Evolutionary conservation across 1,140 invertebrate species (phyloP).

Genomic region (Heliconius himera): DNA sequence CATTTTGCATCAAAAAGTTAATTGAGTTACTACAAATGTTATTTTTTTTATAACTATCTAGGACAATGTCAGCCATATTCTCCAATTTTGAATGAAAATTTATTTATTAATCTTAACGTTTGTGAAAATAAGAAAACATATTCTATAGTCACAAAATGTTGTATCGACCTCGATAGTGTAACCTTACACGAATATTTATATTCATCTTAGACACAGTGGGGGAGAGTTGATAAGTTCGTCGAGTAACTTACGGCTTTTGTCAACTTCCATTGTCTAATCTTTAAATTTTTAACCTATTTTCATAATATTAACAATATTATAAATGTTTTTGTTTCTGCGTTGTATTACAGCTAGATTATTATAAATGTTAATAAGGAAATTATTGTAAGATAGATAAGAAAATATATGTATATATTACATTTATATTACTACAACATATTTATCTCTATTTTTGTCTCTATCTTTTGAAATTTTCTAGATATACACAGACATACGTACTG

Average conservation of each 20-base stretch:
- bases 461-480: no score
- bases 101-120: not conserved
- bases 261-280: constrained; percentile 31
- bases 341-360: not conserved
- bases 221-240: constrained; percentile 43
- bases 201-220: constrained; percentile 42
- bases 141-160: not conserved
- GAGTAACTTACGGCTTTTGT: constrained; percentile 20
- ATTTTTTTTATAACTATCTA: constrained; percentile 42
- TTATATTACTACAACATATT: no score
- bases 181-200: constrained; percentile 50
- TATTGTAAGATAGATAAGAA: not conserved
- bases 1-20: not conserved
- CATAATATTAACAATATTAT: not conserved
- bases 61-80: constrained; percentile 52
- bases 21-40: not conserved
- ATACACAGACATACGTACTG: no score
- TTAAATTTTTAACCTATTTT: constrained; percentile 11
- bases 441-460: no score
- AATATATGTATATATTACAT: no score
- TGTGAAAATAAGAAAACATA: not conserved
- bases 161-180: constrained; percentile 44
- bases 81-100: not conserved
- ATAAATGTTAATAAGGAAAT: not conserved
- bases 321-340: not conserved